These are phyloP conservation scores for Caenorhabditis japonica DNA, from an alignment of 2,888 invertebrate species.

Conservation along the genomic window DNA sequence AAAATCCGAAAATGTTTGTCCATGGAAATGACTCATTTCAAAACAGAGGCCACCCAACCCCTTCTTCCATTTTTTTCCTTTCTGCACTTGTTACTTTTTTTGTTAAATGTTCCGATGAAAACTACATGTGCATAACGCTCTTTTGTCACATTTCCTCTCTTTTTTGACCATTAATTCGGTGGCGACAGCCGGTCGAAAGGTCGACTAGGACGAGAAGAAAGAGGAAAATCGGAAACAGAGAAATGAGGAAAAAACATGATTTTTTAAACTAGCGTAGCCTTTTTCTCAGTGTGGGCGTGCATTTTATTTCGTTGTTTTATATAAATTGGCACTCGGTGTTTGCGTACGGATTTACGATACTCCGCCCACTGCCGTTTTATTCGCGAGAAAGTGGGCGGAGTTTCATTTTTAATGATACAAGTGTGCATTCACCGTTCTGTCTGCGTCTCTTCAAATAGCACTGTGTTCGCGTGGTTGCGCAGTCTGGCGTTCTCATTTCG, in stretches of 20 bases:
- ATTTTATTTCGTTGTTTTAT: no score
- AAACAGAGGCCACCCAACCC: not conserved
- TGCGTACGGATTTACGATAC: no score
- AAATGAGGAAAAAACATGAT: constrained; percentile 1
- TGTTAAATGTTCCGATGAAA: not conserved
- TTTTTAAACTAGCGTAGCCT: no score
- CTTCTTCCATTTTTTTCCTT: not conserved
- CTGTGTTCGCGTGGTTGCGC: no score
- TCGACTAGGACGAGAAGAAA: not conserved
- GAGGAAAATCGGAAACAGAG: not conserved
- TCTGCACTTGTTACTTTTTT: constrained; percentile 4
- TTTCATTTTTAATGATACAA: no score
- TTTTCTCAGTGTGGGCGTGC: no score
- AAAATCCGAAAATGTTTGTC: not conserved
- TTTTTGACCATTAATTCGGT: constrained; percentile 1
- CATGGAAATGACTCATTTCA: constrained; percentile 2
- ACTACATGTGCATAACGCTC: not conserved
- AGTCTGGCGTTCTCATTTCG: no score
- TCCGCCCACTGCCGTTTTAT: no score
- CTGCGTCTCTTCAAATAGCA: no score
- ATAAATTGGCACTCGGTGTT: no score
- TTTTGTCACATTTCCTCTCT: not conserved
- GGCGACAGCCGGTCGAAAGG: not conserved
- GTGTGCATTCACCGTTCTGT: no score
- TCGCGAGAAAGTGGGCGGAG: no score